A percentile compares a stretch with the other conserved stretches of the same genome.
These are phyloP conservation scores for Otolemur crassicaudatus DNA, from an alignment of 2,797 vertebrate species.

Conservation along the genomic window DNA sequence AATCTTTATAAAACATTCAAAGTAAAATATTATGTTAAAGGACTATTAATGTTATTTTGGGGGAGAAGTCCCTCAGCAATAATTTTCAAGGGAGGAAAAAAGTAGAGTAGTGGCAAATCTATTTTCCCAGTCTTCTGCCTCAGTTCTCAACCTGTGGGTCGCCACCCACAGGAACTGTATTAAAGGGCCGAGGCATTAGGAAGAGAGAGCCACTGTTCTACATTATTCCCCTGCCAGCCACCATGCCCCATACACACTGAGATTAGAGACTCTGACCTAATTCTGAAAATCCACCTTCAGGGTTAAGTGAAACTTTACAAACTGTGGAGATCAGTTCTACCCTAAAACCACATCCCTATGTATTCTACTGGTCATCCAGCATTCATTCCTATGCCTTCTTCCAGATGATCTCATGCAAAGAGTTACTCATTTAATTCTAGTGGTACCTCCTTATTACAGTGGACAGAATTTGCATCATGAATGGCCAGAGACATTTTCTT, in stretches of 20 bases:
- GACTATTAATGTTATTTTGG: background rate
- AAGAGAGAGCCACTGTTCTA: too few relatives aligned
- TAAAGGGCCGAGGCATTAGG: too few relatives aligned
- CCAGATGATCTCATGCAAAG: background rate
- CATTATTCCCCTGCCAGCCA: too few relatives aligned
- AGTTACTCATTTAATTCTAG: background rate
- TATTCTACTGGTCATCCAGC: background rate
- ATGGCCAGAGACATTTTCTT: conserved; percentile 12
- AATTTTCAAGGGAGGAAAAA: background rate
- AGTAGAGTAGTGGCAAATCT: background rate
- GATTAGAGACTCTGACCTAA: background rate
- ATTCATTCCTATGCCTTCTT: background rate
- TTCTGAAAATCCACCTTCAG: background rate
- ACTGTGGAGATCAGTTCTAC: background rate
- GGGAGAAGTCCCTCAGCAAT: background rate
- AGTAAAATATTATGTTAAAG: background rate
- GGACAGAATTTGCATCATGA: conserved; percentile 44
- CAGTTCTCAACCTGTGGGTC: too few relatives aligned
- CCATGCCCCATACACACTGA: background rate
- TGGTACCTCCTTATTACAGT: background rate
- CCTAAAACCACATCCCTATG: background rate
- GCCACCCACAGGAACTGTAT: too few relatives aligned
- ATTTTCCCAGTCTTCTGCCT: background rate
- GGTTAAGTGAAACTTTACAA: background rate
- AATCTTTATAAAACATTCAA: background rate